A percentile compares a stretch with the other conserved stretches of the same genome.
Conservation (phyloP, 2,797 vertebrate genomes). For the Gymnocypris eckloni region DNA sequence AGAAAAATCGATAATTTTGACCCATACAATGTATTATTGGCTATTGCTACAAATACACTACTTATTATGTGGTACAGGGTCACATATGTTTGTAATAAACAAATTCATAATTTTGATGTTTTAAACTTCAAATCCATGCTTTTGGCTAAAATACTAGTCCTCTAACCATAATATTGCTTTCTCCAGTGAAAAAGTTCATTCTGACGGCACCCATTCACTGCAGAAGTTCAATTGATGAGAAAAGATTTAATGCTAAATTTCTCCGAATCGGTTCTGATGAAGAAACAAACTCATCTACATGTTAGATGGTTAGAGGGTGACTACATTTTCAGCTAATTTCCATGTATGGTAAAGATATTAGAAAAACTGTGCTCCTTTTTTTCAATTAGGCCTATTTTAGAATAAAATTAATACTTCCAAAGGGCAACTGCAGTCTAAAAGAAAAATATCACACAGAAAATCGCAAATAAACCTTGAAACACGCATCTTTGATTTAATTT, state of each 20-base stretch:
- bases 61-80: background rate
- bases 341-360: background rate
- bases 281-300: background rate
- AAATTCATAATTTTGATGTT: background rate
- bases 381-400: background rate
- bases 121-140: background rate
- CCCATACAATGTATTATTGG: background rate
- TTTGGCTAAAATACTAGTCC: background rate
- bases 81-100: background rate
- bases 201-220: background rate
- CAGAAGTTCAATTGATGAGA: background rate
- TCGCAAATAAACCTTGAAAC: background rate
- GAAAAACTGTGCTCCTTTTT: background rate
- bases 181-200: background rate
- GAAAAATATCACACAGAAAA: slow-evolving; percentile 4
- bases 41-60: background rate
- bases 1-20: background rate
- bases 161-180: background rate
- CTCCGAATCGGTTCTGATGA: background rate
- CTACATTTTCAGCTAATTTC: background rate
- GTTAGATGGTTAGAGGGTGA: background rate
- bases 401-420: background rate
- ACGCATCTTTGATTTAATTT: slow-evolving; percentile 10
- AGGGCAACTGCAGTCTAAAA: background rate
- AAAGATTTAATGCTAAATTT: background rate